Base-by-base conservation (phyloP, 92 coral and sea anemone genomes). In the Micromussa lordhowensis region DNA sequence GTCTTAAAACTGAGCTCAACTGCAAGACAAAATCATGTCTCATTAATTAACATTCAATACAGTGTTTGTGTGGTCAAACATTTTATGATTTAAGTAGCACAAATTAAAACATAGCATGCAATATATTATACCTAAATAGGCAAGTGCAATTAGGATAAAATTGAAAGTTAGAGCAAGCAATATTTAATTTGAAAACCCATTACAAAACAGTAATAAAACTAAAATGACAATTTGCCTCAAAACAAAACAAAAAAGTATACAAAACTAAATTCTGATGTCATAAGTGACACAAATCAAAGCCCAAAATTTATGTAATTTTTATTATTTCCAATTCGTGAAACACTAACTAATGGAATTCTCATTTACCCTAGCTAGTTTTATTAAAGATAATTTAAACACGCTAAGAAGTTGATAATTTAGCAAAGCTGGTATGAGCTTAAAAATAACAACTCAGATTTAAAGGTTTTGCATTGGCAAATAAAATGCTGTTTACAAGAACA, bases 311-410 rank as follows among this genome's bases (percentile, higher is more conserved):
- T 8, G 26, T 28, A 15, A 40, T 63, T 31, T 31, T 18, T 29
- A n/a, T n/a, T n/a, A n/a, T n/a, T 49, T 53, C 30, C 34, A 63
- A 63, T 81, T 81, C 31, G 66, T 61, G 69, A 68, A 68, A 69
- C 75, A 38, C 86, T 81, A 81, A 68, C 77, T 82, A 44, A 82
- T 82, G 86, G 15, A 82, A 68, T 82, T 49, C 77, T 40, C 77
- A n/a, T 35, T 68, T 29, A 29, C 44, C 76, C 85, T 66, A 64
- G 64, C 76, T 68, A 82, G 58, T 34, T 66, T n/a, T 58, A 7
- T 2, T 18, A 73, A 73, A 34, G 77, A 34, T 71, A 71, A 71
- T 71, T 71, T 35, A 3, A 35, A 71, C 24, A 71, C 4, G 77
- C 24, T 71, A 30, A 32, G 48, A n/a, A 15, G 13, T 8, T 44